These are phyloP conservation scores for Sphecodes monilicornis DNA, from an alignment of 2,888 invertebrate genomes.

Conservation along the genomic window DNA sequence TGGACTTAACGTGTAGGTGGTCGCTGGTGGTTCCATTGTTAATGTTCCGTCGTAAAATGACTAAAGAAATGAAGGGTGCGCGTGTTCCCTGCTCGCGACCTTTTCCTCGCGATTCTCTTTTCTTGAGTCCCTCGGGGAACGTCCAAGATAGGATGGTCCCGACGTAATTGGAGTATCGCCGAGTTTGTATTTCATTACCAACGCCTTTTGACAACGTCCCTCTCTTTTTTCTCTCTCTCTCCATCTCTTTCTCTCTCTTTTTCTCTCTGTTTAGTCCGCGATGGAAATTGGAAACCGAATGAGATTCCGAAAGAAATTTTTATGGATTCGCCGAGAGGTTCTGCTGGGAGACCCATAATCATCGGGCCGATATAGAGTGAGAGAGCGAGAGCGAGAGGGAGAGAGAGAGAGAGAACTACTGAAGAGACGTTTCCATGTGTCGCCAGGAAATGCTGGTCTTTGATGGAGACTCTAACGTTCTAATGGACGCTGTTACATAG, in stretches of 20 bases:
- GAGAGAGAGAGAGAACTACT: not conserved
- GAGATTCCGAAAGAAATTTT: not conserved
- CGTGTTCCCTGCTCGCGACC: not conserved
- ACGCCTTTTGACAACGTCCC: not conserved
- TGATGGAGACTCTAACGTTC: conserved; percentile 4
- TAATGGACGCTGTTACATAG: conserved; percentile 18
- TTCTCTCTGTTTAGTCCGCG: not conserved
- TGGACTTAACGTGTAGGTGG: not conserved
- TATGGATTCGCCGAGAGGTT: not conserved
- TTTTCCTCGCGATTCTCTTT: not conserved
- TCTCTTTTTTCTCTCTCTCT: no score
- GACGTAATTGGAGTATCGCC: not conserved
- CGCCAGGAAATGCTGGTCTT: not conserved
- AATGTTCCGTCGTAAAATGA: not conserved
- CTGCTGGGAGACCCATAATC: not conserved
- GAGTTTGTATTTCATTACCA: conserved; percentile 2
- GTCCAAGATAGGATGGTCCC: not conserved
- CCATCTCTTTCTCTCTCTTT: no score
- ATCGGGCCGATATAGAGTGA: not conserved
- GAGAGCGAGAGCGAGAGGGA: not conserved
- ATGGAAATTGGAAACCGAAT: not conserved
- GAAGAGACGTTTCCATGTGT: not conserved
- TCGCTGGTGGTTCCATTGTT: not conserved
- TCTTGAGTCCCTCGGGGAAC: not conserved
- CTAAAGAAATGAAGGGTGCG: not conserved